phyloP scores from a whole-genome alignment of 1,140 invertebrate species.

The Brevipalpus yothersi region DNA sequence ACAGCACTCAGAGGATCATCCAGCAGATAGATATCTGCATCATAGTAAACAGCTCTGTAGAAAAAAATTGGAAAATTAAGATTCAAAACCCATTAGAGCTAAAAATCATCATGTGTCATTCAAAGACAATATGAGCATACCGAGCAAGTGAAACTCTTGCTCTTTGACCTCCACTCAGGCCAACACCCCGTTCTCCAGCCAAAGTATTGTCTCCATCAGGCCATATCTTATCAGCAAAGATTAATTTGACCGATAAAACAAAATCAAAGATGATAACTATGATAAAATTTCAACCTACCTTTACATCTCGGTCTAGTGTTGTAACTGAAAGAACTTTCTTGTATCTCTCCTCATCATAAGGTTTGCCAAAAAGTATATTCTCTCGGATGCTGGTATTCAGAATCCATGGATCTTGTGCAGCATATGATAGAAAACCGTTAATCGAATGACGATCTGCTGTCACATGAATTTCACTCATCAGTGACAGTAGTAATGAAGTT shows the following conservation, averaged over 20 bases:
- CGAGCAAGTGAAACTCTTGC: conserved; percentile 57
- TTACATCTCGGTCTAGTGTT: conserved; percentile 17
- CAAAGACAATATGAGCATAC: conserved; percentile 12
- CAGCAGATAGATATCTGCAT: conserved; percentile 21
- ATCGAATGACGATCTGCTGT: conserved; percentile 34
- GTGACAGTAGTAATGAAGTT: conserved; percentile 47
- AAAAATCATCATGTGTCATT: conserved; percentile 15
- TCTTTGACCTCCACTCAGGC: conserved; percentile 90
- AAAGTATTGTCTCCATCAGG: conserved; percentile 20
- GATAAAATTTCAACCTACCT: neutral
- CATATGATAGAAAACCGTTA: conserved; percentile 51
- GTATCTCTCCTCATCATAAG: conserved; percentile 40
- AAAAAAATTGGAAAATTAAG: neutral
- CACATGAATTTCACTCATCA: conserved; percentile 50
- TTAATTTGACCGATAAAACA: too few relatives aligned
- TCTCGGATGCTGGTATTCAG: conserved; percentile 32
- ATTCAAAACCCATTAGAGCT: neutral
- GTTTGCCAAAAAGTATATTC: conserved; percentile 59
- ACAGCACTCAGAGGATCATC: conserved; percentile 24
- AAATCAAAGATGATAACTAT: too few relatives aligned
- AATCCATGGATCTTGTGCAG: conserved; percentile 72
- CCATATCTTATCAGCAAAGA: neutral
- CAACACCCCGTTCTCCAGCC: conserved; percentile 37
- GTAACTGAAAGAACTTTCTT: conserved; percentile 26
- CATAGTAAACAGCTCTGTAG: conserved; percentile 13